Evolutionary conservation across 2,797 vertebrate genomes (phyloP), one percentile per base, ranked within the genome.

Genomic region (Amblyopsis hoosieri): DNA sequence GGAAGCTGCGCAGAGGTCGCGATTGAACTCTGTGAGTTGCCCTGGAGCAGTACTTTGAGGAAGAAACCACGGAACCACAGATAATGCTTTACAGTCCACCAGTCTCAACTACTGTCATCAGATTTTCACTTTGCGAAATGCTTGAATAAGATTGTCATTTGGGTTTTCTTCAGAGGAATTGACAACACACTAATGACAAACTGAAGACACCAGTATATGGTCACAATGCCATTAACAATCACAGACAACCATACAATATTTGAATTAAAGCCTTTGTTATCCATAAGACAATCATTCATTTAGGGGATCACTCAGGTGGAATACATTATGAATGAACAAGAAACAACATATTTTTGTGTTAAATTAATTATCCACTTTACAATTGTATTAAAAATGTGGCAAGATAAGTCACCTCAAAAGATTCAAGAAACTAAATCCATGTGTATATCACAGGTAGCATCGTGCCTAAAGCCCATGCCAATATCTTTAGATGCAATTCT

Each of bases 1-100:
- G 76, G 85, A 87, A 85, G 82, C 76, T 50, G 75, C 81, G 79
- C 76, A 71, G 62, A 72, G 71, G 69, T 64, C 80, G 84, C 82
- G 85, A 88, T 86, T 90, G 88, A 91, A 88, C 81, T 91, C 83
- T 69, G 71, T 81, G 75, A 82, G 76, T 78, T 88, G 88, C 87
- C 91, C 87, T 1, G 73, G 65, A 80, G 91, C 90, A 57, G 54
- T 88, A 91, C 89, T 90, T 89, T 90, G 90, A 92, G 88, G 85
- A 84, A 69, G 74, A 86, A 90, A 89, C 90, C 87, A 82, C 87
- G 55, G 85, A 88, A 89, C 88, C 88, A 87, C 90, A 88, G 86
- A 92, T 92, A 92, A 93, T 92, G 87, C 83, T 86, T 91, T 85
- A 78, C 91, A 92, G 91, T 90, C 87, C 87, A 74, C 84, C 86